phyloP scores from a whole-genome alignment of 2,888 invertebrate genomes.

The Ophraella communa region DNA sequence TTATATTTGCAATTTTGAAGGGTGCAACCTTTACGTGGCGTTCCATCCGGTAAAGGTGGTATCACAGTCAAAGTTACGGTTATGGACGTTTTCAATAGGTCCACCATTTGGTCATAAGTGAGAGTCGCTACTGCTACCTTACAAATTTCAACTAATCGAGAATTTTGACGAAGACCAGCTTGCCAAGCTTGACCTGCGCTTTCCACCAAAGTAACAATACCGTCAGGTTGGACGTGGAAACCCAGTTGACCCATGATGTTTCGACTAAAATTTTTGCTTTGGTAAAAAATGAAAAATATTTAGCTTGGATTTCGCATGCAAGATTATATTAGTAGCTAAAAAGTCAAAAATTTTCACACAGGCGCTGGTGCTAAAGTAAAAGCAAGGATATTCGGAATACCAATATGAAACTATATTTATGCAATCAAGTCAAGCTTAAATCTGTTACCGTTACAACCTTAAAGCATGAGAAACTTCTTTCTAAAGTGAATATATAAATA shows the following conservation, averaged over 20 bases:
- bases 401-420: too few species aligned
- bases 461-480: too few species aligned
- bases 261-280: conserved; percentile 56
- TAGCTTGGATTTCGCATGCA: conserved; percentile 6
- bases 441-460: too few species aligned
- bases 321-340: not conserved
- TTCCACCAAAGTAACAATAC: conserved; percentile 91
- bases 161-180: conserved; percentile 89
- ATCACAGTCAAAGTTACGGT: conserved; percentile 85
- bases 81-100: conserved; percentile 86
- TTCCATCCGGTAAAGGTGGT: conserved; percentile 74
- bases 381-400: too few species aligned
- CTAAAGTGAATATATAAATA: too few species aligned
- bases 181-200: conserved; percentile 72
- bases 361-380: too few species aligned
- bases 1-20: conserved; percentile 66
- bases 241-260: conserved; percentile 86
- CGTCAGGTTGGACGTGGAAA: conserved; percentile 91
- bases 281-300: conserved; percentile 19
- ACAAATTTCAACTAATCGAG: conserved; percentile 80
- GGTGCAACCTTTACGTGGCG: conserved; percentile 72
- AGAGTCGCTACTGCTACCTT: conserved; percentile 84
- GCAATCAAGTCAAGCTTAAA: too few species aligned
- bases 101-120: conserved; percentile 91
- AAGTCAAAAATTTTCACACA: conserved; percentile 2